Percentiles rank a stretch among this genome's conserved stretches.
Evolutionary conservation across 2,888 invertebrate species (phyloP).

Genomic region (Andrena bucephala): DNA sequence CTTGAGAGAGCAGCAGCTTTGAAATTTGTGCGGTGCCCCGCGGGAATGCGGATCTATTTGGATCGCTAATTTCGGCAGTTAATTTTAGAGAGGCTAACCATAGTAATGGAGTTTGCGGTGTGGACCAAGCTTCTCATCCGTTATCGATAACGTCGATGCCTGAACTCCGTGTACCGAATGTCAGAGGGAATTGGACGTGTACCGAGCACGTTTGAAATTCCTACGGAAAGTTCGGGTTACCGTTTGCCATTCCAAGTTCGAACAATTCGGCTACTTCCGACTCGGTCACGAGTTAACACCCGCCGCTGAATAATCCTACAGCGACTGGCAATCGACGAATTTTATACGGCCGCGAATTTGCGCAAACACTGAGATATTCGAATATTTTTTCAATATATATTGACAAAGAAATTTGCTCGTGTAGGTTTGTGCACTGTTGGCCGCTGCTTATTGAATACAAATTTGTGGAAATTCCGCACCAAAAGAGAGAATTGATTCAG

Average conservation of each 20-base stretch:
- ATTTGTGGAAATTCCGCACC: too few relatives aligned
- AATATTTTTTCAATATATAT: neutral
- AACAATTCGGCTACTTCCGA: slow-evolving; percentile 42
- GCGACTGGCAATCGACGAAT: neutral
- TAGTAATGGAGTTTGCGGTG: slow-evolving; percentile 72
- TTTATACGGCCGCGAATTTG: neutral
- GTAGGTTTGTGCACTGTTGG: too few relatives aligned
- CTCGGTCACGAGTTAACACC: slow-evolving; percentile 22
- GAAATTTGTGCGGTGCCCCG: slow-evolving; percentile 64
- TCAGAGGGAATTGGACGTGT: slow-evolving; percentile 58
- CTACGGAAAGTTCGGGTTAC: slow-evolving; percentile 45
- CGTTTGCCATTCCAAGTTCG: slow-evolving; percentile 32
- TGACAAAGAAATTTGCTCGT: too few relatives aligned
- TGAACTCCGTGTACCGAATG: slow-evolving; percentile 56
- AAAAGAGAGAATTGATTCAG: too few relatives aligned
- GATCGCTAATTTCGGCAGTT: slow-evolving; percentile 75
- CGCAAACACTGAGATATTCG: neutral
- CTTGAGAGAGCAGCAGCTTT: slow-evolving; percentile 53
- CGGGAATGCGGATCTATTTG: slow-evolving; percentile 70
- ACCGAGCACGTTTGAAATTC: slow-evolving; percentile 65
- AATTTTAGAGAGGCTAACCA: slow-evolving; percentile 73
- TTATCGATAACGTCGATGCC: slow-evolving; percentile 70
- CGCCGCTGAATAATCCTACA: neutral
- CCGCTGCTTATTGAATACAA: too few relatives aligned
- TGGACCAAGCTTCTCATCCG: slow-evolving; percentile 67